Conservation (phyloP, 2,888 invertebrate species). For the Coelinius sp. region DNA sequence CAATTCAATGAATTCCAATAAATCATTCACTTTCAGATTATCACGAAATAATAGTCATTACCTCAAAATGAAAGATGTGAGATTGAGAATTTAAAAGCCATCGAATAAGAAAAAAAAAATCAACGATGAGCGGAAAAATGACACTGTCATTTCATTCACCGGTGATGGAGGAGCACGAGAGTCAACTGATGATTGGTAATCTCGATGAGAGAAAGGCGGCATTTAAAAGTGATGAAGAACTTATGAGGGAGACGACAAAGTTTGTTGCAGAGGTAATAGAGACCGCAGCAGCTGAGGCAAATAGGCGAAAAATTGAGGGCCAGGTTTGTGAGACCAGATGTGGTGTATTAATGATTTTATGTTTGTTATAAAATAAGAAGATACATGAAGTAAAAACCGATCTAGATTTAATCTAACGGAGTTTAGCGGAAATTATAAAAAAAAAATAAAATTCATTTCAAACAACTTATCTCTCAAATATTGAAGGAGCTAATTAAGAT, state of each 20-base stretch:
- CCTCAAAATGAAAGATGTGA: background rate
- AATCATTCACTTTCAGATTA: background rate
- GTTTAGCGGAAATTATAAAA: background rate
- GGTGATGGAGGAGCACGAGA: slow-evolving; percentile 61
- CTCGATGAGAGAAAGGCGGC: slow-evolving; percentile 67
- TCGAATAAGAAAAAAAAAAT: background rate
- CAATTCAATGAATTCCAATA: no score
- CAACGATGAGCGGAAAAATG: slow-evolving; percentile 54
- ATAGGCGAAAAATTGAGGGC: slow-evolving; percentile 60
- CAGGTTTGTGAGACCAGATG: slow-evolving; percentile 54
- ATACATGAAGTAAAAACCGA: background rate
- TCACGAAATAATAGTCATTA: background rate
- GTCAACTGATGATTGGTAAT: slow-evolving; percentile 55
- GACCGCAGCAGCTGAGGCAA: slow-evolving; percentile 70
- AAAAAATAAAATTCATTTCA: background rate
- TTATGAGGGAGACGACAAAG: slow-evolving; percentile 71
- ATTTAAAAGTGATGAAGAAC: slow-evolving; percentile 69
- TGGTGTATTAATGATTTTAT: background rate
- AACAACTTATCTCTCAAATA: background rate
- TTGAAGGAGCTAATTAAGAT: background rate
- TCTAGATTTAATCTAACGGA: background rate
- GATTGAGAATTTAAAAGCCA: background rate
- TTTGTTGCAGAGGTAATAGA: slow-evolving; percentile 72
- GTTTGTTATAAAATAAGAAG: background rate
- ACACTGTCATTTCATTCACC: slow-evolving; percentile 59